Conservation (phyloP, 2,888 invertebrate species). For the Perdita meconis region DNA sequence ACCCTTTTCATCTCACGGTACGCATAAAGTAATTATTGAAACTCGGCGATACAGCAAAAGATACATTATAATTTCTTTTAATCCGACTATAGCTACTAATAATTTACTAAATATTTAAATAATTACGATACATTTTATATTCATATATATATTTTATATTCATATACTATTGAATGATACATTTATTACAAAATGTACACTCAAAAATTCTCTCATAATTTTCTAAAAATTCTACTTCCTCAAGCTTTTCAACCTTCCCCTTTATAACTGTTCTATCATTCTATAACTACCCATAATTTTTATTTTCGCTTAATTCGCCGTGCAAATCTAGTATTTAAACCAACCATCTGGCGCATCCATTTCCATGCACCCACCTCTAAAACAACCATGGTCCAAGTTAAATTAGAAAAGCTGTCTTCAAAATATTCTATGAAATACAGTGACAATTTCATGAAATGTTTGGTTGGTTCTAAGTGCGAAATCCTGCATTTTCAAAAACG, state of each 20-base stretch:
- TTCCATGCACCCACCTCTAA: background rate
- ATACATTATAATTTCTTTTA: too few relatives aligned
- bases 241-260: background rate
- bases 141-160: too few relatives aligned
- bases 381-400: background rate
- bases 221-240: background rate
- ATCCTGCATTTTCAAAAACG: background rate
- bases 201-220: too few relatives aligned
- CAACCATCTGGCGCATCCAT: background rate
- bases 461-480: background rate
- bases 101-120: too few relatives aligned
- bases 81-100: too few relatives aligned
- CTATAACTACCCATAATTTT: background rate
- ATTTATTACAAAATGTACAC: too few relatives aligned
- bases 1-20: too few relatives aligned
- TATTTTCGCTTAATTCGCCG: constrained; percentile 10
- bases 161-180: too few relatives aligned
- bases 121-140: too few relatives aligned
- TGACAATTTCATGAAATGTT: constrained; percentile 40
- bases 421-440: constrained; percentile 36
- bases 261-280: background rate
- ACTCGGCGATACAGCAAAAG: too few relatives aligned
- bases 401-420: constrained; percentile 21
- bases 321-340: background rate
- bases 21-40: too few relatives aligned